Conservation (phyloP, 2,797 vertebrate genomes). For the Pangasius krempfi region DNA sequence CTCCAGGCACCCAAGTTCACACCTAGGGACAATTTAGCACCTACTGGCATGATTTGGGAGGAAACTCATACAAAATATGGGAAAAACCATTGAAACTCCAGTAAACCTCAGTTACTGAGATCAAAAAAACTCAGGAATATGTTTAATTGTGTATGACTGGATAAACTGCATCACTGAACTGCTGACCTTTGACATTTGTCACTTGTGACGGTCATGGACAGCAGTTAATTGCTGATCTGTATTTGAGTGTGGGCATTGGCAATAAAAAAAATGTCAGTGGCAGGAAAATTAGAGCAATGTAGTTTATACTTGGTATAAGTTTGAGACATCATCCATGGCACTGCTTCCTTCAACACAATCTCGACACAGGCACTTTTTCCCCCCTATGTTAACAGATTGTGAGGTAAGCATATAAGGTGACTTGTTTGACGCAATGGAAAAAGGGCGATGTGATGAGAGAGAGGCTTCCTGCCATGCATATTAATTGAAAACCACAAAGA, state of each 20-base stretch:
- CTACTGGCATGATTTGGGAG: background rate
- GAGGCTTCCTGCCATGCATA: constrained; percentile 51
- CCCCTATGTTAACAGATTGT: constrained; percentile 31
- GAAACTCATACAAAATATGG: background rate
- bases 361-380: background rate
- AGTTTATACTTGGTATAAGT: background rate
- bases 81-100: background rate
- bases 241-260: background rate
- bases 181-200: background rate
- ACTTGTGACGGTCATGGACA: background rate
- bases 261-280: background rate
- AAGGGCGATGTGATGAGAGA: constrained; percentile 47
- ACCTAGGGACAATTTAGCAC: background rate
- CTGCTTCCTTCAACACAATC: background rate
- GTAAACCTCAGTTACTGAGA: background rate
- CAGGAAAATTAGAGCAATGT: background rate
- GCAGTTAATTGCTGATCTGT: background rate
- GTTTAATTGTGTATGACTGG: background rate
- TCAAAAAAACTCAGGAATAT: background rate
- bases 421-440: constrained; percentile 55
- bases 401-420: constrained; percentile 51
- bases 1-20: background rate
- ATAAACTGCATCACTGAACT: background rate
- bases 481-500: constrained; percentile 57
- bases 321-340: background rate